phyloP scores from a whole-genome alignment of 2,797 vertebrate genomes.

The Babyrousa celebensis region DNA sequence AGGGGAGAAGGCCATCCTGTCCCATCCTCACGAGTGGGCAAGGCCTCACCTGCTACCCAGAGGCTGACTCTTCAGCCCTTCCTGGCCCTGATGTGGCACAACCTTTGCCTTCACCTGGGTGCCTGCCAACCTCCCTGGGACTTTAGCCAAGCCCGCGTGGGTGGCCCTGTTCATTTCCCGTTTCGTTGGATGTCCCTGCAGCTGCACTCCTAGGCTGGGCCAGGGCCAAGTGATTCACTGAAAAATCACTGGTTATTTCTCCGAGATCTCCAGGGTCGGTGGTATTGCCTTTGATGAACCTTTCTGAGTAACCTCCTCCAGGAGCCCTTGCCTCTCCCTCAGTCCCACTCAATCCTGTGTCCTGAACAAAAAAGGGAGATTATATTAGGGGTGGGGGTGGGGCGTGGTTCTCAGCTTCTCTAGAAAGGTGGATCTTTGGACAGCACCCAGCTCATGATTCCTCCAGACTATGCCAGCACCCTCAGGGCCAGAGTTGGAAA shows the following conservation, averaged over 20 bases:
- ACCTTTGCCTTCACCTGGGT: neutral
- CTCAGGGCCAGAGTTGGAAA: neutral
- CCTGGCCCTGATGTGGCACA: neutral
- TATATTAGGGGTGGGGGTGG: neutral
- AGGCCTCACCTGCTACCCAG: neutral
- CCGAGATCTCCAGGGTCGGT: neutral
- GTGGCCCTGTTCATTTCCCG: neutral
- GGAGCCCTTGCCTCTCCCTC: neutral
- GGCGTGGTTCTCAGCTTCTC: neutral
- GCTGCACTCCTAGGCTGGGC: neutral
- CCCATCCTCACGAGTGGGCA: rapidly evolving
- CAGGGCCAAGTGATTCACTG: neutral
- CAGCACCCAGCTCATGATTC: neutral
- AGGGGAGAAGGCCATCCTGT: neutral
- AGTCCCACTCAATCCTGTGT: neutral
- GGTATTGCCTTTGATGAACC: neutral
- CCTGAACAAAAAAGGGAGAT: neutral
- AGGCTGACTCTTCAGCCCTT: neutral
- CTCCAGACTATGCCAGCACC: neutral
- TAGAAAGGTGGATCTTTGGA: neutral
- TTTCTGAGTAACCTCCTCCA: neutral
- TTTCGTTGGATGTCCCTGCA: neutral
- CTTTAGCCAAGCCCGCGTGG: neutral
- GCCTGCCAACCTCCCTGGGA: neutral
- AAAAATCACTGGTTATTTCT: neutral